Percentiles rank a stretch among this genome's conserved stretches.
These are phyloP conservation scores for Masnerella sp. DNA, from an alignment of 2,888 invertebrate species.

Conservation along the genomic window DNA sequence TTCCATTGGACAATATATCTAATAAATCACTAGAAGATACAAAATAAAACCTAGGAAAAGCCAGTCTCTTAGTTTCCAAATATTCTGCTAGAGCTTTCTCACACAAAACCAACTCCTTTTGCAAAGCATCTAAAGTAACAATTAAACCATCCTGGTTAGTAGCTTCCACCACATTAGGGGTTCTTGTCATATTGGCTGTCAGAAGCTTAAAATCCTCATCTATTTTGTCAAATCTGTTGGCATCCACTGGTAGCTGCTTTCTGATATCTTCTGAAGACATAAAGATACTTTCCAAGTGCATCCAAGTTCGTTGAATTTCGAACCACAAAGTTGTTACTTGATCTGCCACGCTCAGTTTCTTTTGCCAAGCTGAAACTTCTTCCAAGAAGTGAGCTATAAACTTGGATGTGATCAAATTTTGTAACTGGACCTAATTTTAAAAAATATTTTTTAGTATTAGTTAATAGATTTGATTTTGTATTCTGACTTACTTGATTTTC, in stretches of 20 bases:
- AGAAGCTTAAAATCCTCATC: slow-evolving; percentile 92
- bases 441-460: background rate
- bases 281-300: slow-evolving; percentile 97
- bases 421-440: slow-evolving; percentile 87
- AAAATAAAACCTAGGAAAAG: slow-evolving; percentile 97
- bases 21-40: slow-evolving; percentile 96
- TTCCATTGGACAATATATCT: slow-evolving; percentile 97
- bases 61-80: slow-evolving; percentile 95
- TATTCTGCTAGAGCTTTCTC: slow-evolving; percentile 98
- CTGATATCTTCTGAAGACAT: slow-evolving; percentile 98
- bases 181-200: slow-evolving; percentile 87
- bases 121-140: slow-evolving; percentile 88
- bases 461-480: too few relatives aligned
- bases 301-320: slow-evolving; percentile 98
- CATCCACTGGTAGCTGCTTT: slow-evolving; percentile 95
- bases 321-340: slow-evolving; percentile 96
- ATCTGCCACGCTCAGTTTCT: slow-evolving; percentile 93
- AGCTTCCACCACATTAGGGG: slow-evolving; percentile 93
- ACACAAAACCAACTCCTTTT: slow-evolving; percentile 91
- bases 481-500: slow-evolving; percentile 93
- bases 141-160: slow-evolving; percentile 92
- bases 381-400: slow-evolving; percentile 97
- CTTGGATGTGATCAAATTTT: slow-evolving; percentile 97
- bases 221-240: slow-evolving; percentile 93
- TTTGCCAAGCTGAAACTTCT: slow-evolving; percentile 97